phyloP scores from a whole-genome alignment of 2,888 invertebrate species.

The Dasysyrphus albostriatus region DNA sequence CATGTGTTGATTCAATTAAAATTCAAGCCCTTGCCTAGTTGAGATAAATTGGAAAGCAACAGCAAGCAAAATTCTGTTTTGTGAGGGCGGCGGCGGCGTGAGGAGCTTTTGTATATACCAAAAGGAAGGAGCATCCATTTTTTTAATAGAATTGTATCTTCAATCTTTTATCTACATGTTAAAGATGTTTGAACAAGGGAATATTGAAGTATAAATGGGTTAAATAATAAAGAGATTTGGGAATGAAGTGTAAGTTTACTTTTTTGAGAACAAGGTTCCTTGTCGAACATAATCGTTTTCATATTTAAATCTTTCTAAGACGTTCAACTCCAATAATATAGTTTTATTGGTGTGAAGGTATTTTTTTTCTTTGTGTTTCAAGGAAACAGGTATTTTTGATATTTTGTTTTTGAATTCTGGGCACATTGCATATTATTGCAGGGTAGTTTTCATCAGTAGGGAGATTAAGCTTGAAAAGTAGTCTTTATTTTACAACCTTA shows the following conservation, averaged over 20 bases:
- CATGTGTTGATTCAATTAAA: constrained; percentile 53
- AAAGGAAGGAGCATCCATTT: neutral
- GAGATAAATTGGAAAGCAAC: constrained; percentile 39
- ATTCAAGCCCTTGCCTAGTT: constrained; percentile 33
- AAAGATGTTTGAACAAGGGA: neutral
- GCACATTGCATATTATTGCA: neutral
- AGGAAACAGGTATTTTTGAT: neutral
- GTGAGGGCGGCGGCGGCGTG: neutral
- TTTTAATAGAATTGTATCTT: constrained; percentile 36
- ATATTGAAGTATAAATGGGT: constrained; percentile 8
- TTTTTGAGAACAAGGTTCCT: constrained; percentile 7
- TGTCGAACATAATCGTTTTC: neutral
- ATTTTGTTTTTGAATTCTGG: neutral
- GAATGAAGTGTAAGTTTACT: neutral
- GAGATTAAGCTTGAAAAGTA: neutral
- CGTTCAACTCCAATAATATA: constrained; percentile 22
- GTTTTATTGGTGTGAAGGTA: neutral
- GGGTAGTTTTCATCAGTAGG: neutral
- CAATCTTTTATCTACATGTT: constrained; percentile 5
- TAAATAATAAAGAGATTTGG: neutral
- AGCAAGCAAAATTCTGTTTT: constrained; percentile 6
- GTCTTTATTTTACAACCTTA: no score
- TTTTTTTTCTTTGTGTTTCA: constrained; percentile 5
- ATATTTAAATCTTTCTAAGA: constrained; percentile 36
- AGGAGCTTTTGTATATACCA: neutral